Conservation (phyloP, 2,113 vertebrate species). For the Tachuris rubrigastra region DNA sequence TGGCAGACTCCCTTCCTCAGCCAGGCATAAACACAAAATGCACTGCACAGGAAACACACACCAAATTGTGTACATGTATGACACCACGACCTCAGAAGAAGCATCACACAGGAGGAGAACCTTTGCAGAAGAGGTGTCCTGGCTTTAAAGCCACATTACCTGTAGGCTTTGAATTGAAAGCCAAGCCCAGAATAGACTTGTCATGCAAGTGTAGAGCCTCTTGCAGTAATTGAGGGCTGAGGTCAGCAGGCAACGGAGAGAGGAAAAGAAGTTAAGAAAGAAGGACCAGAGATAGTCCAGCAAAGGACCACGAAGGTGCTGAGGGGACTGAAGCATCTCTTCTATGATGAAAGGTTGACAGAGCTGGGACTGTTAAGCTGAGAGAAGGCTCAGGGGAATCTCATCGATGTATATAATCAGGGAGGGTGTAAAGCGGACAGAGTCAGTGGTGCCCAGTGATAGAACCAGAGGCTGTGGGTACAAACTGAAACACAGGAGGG, state of each 20-base stretch:
- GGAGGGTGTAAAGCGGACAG: accelerated
- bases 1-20: not conserved
- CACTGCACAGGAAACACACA: not conserved
- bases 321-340: not conserved
- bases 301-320: not conserved
- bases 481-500: not conserved
- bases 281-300: not conserved
- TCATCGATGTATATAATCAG: not conserved
- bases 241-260: not conserved
- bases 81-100: not conserved
- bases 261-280: not conserved
- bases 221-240: not conserved
- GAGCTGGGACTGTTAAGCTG: not conserved
- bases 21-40: not conserved
- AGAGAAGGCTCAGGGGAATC: not conserved
- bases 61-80: accelerated
- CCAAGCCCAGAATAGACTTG: not conserved
- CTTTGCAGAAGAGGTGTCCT: not conserved
- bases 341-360: not conserved
- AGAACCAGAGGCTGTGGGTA: not conserved
- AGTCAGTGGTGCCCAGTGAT: not conserved
- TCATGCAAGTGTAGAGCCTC: not conserved
- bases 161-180: not conserved
- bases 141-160: not conserved
- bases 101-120: not conserved